Evolutionary conservation across 2,797 vertebrate genomes (phyloP).

Genomic region (Hoplostethus atlanticus): DNA sequence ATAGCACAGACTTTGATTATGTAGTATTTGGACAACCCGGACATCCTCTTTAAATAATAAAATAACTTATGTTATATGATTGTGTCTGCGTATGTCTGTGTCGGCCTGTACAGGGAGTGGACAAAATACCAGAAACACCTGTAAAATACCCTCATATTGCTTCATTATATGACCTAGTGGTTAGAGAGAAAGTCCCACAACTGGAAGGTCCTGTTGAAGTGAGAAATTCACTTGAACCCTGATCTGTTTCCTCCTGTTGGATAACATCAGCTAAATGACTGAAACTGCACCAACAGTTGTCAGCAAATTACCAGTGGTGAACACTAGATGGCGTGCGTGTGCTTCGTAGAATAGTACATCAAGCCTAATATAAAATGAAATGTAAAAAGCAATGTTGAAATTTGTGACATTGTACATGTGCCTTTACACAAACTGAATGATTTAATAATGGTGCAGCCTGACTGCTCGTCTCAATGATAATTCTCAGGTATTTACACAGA

Average conservation of each 20-base stretch:
- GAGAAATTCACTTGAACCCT: too few species aligned
- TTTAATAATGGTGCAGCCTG: conserved; percentile 8
- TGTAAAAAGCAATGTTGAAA: not conserved
- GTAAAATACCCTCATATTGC: too few species aligned
- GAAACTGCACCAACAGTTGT: too few species aligned
- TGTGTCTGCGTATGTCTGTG: not conserved
- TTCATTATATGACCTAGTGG: too few species aligned
- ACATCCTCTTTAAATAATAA: not conserved
- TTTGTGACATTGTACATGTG: not conserved
- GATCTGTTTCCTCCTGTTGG: too few species aligned
- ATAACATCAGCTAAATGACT: too few species aligned
- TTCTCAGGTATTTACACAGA: conserved; percentile 36
- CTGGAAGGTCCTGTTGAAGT: not conserved
- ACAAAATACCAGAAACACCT: too few species aligned
- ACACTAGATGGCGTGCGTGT: conserved; percentile 67
- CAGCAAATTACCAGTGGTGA: not conserved
- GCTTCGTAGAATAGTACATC: conserved; percentile 18
- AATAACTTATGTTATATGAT: not conserved
- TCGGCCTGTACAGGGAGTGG: too few species aligned
- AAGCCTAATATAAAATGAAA: conserved; percentile 1
- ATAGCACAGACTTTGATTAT: too few species aligned
- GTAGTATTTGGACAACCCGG: not conserved
- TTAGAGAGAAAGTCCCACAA: not conserved
- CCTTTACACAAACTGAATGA: not conserved
- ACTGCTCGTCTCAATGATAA: conserved; percentile 10